Evolutionary conservation across 2,888 invertebrate genomes (phyloP), one percentile per base, ranked within the genome.

Genomic region (Hypolimnas misippus): DNA sequence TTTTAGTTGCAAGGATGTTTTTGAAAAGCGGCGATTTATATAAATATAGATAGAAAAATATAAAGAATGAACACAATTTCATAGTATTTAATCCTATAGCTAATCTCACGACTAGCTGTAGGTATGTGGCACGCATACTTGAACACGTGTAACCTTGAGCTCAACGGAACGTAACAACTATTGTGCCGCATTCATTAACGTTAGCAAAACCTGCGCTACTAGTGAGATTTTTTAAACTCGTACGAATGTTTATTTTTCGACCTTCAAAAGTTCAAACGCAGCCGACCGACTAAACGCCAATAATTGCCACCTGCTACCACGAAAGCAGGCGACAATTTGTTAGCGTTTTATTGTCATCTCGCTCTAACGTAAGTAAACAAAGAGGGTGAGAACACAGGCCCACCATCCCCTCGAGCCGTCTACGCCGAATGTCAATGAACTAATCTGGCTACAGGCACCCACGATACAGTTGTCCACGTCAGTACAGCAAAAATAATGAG

Each of bases 401-500:
- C 74, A 74, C 72, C 76, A 78, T 75, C 81, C 82, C 83, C 79
- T 81, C 76, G 73, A 65, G 70, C 68, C 76, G 80, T 83, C 84
- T 83, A 82, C 79, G 76, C 74, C 73, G 81, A 84, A 86, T 83
- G 91, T 91, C 90, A 91, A 89, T 86, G 91, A 91, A 89, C 91
- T 87, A 86, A 88, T 85, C 83, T 83, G 81, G 71, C 76, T 72
- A 73, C 80, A 78, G 82, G 79, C 44, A 81, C 83, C 83, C 44
- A 46, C 44, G 81, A 76, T 78, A 76, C 77, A 79, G 76, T 76
- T 77, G 78, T 70, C 73, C 57, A 50, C 75, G 73, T 66, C 58
- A 66, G 78, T 78, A 65, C 70, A 69, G 77, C 78, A 76, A 84
- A 84, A 82, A 80, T 76, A 77, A 76, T 78, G 76, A 79, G 77